phyloP scores from a whole-genome alignment of 2,113 vertebrate species.

The Neomonachus schauinslandi region DNA sequence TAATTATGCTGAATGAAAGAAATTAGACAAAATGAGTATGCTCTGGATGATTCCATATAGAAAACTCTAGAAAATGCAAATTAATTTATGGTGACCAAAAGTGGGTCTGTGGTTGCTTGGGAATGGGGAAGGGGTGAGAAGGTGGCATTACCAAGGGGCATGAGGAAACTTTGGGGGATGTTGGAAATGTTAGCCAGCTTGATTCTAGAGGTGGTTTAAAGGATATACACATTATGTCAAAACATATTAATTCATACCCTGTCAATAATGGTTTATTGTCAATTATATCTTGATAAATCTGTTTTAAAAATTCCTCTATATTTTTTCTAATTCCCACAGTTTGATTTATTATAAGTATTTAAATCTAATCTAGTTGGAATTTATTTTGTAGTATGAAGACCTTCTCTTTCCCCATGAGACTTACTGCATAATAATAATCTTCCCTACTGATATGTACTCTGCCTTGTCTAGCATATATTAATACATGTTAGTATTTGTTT shows the following conservation, averaged over 20 bases:
- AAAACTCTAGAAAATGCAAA: background rate
- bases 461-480: background rate
- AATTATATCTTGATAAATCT: background rate
- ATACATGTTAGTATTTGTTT: background rate
- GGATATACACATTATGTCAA: background rate
- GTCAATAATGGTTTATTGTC: background rate
- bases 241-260: background rate
- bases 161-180: background rate
- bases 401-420: background rate
- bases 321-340: background rate
- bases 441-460: background rate
- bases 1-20: background rate
- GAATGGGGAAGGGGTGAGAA: background rate
- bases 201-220: conserved; percentile 8
- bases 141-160: too few relatives aligned
- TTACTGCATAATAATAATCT: background rate
- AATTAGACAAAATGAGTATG: background rate
- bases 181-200: background rate
- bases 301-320: background rate
- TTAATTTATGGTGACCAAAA: background rate
- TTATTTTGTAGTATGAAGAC: background rate
- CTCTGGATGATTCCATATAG: background rate
- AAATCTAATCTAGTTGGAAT: background rate
- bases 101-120: background rate
- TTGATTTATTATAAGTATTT: background rate